A percentile compares a stretch with the other conserved stretches of the same genome.
Conservation (phyloP, 2,113 vertebrate genomes). For the Chlorocebus sabaeus region DNA sequence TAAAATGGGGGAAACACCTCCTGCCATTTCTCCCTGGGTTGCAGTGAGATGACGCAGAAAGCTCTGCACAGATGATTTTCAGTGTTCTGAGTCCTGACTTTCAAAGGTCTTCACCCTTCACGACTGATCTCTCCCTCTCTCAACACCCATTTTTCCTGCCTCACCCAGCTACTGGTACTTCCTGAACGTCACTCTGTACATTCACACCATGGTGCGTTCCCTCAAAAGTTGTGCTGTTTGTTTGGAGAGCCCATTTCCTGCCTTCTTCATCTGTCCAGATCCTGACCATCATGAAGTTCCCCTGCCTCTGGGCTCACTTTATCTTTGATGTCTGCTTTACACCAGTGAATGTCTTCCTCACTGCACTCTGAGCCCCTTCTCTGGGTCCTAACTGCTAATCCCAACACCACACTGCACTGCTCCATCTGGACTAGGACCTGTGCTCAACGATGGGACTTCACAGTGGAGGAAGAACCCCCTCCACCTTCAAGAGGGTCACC, state of each 20-base stretch:
- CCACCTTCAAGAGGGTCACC: background rate
- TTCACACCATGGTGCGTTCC: background rate
- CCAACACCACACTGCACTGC: background rate
- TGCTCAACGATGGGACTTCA: background rate
- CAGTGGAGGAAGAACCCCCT: background rate
- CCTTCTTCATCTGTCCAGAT: background rate
- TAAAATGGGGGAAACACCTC: background rate
- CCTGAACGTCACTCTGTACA: background rate
- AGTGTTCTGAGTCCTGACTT: background rate
- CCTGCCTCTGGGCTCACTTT: no score
- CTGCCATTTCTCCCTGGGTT: background rate
- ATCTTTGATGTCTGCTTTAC: background rate
- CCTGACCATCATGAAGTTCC: background rate
- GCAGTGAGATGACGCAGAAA: background rate
- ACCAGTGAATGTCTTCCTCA: background rate
- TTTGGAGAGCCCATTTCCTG: background rate
- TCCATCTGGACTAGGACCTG: background rate
- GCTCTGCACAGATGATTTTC: background rate
- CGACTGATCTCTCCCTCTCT: background rate
- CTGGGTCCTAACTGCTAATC: background rate
- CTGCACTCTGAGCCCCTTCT: background rate
- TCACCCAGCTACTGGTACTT: background rate
- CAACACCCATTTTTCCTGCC: slow-evolving; percentile 29
- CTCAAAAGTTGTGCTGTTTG: background rate
- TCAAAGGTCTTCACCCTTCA: background rate